Evolutionary conservation across 2,888 invertebrate species (phyloP).

Genomic region (Tenthredo amoena): DNA sequence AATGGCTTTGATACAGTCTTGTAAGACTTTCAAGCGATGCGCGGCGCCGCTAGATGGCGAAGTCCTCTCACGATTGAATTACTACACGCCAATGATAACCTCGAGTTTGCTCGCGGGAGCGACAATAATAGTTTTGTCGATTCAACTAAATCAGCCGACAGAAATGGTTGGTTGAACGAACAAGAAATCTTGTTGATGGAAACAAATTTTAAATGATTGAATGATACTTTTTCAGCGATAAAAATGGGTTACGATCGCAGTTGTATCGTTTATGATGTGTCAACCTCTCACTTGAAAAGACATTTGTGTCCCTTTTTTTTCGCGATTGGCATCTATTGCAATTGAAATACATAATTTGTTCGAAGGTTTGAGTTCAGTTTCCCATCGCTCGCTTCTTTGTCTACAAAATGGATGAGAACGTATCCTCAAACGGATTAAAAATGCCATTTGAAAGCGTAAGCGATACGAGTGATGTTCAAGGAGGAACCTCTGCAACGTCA

Average conservation of each 20-base stretch:
- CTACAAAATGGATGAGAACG: background rate
- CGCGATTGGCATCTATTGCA: too few relatives aligned
- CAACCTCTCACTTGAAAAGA: too few relatives aligned
- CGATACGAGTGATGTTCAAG: background rate
- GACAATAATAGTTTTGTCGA: too few relatives aligned
- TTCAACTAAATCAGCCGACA: too few relatives aligned
- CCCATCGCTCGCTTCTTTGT: background rate
- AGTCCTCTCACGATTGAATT: background rate
- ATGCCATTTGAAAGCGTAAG: background rate
- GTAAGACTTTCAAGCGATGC: background rate
- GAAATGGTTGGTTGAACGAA: too few relatives aligned
- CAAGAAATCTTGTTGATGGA: too few relatives aligned
- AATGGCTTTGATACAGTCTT: background rate
- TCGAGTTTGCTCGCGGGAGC: background rate
- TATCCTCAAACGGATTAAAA: background rate
- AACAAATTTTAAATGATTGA: too few relatives aligned
- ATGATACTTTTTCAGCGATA: too few relatives aligned
- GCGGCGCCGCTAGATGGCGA: background rate
- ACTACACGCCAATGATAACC: background rate
- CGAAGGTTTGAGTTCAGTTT: background rate
- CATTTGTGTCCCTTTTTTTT: too few relatives aligned
- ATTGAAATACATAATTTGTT: background rate
- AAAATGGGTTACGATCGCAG: too few relatives aligned
- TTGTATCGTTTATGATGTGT: too few relatives aligned
- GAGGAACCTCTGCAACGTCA: background rate